A percentile compares a stretch with the other conserved stretches of the same genome.
Conservation (phyloP, 2,113 vertebrate species). For the Psittacus erithacus region DNA sequence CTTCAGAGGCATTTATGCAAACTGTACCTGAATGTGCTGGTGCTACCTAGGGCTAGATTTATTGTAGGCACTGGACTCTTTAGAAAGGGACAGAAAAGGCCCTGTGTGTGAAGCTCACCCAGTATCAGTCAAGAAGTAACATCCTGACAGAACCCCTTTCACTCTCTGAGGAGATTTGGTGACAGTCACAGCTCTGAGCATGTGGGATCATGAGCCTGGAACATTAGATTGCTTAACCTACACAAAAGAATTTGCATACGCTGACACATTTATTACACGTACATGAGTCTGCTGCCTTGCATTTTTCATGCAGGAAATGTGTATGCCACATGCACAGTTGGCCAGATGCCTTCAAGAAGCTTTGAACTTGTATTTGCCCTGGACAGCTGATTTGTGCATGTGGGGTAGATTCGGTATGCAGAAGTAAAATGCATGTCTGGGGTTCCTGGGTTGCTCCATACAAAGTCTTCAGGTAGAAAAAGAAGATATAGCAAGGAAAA, state of each 20-base stretch:
- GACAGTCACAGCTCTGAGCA: neutral
- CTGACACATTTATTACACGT: neutral
- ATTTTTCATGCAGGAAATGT: neutral
- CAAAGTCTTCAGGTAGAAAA: neutral
- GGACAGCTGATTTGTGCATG: neutral
- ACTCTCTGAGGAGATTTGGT: neutral
- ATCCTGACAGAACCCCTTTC: neutral
- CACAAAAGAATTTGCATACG: neutral
- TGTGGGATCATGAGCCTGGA: neutral
- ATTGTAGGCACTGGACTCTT: neutral
- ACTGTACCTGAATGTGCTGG: neutral
- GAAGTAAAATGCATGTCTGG: neutral
- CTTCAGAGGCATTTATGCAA: neutral
- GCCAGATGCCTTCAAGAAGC: neutral
- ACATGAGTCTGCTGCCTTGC: neutral
- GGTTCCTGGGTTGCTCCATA: neutral
- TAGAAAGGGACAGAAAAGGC: neutral
- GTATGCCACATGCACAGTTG: neutral
- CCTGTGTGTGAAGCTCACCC: neutral
- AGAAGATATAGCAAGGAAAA: neutral
- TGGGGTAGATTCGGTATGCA: neutral
- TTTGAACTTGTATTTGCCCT: conserved; percentile 18
- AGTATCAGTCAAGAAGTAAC: neutral
- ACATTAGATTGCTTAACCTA: neutral
- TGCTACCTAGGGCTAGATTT: neutral